These are phyloP conservation scores for Chrysolina americana DNA, from an alignment of 2,888 invertebrate genomes.

Conservation along the genomic window DNA sequence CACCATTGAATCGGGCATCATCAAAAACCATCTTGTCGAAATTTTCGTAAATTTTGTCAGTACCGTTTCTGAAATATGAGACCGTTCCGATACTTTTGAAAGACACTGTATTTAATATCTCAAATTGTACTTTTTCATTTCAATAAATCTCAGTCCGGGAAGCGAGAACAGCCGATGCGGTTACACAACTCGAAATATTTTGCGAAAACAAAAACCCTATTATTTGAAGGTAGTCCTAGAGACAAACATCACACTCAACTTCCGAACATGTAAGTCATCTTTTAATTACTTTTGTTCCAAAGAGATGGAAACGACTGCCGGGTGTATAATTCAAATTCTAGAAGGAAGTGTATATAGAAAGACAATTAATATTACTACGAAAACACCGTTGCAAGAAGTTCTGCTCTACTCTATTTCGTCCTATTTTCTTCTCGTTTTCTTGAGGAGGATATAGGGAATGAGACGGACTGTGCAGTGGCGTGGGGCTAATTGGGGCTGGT, in stretches of 20 bases:
- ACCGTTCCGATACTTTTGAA: too few species aligned
- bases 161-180: too few species aligned
- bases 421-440: constrained; percentile 37
- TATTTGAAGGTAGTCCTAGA: neutral
- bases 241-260: constrained; percentile 13
- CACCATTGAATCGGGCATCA: too few species aligned
- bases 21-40: too few species aligned
- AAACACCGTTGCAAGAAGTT: constrained; percentile 46
- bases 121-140: neutral
- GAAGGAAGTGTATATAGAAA: constrained; percentile 51
- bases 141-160: too few species aligned
- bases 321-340: constrained; percentile 48
- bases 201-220: neutral
- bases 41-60: too few species aligned
- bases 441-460: constrained; percentile 38
- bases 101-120: too few species aligned
- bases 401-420: constrained; percentile 41
- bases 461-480: constrained; percentile 38
- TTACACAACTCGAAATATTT: neutral
- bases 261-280: constrained; percentile 41
- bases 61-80: too few species aligned
- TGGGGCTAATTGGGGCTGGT: neutral
- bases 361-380: constrained; percentile 52
- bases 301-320: constrained; percentile 41
- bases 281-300: constrained; percentile 42